Evolutionary conservation across 1,140 invertebrate genomes (phyloP), one percentile per base, ranked within the genome.

Genomic region (Drosophila guanche): DNA sequence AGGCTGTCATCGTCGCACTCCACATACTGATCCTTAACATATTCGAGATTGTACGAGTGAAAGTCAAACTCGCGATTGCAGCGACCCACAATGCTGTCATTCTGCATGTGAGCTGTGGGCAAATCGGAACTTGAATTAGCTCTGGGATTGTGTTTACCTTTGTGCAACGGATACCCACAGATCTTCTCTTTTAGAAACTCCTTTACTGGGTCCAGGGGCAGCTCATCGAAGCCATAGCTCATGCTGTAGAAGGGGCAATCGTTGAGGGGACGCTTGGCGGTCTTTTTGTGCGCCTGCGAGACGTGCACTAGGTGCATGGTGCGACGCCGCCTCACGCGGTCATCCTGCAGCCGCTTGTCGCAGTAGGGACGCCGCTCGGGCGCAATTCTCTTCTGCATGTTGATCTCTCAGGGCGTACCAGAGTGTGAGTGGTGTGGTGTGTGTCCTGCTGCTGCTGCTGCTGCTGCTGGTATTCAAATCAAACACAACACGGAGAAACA

Each of bases 191-290:
- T 22, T 0, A 91, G 46, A 45, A 79, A 91, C 12, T 79, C 75
- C 61, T 81, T 90, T 3, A 81, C 57, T 0, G 90, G 90, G 68
- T 91, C 90, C 22, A 91, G 33, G 0, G 90, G 90, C 59, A 91
- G 47, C 50, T 91, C 67, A 74, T 91, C 90, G 7, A 81, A 90
- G 7, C 72, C 45, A 55, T 91, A 90, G 10, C 57, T 52, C 37
- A 91, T 61, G 10, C 61, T 54, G 45, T 85, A 91, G 25, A 91
- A 91, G 14, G 89, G 90, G 10, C 86, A 89, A 43, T 91, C 90
- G 42, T 90, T 90, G 8, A 91, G 68, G 5, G 81, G 89, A 0
- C 88, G 53, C 40, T 74, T 71, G 5, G 57, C 78, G 0, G 52
- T 50, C 40, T 86, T 88, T 42, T 75, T 71, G 0, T 14, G 43